phyloP scores from a whole-genome alignment of 2,797 vertebrate genomes.

The Bradypodion ventrale region DNA sequence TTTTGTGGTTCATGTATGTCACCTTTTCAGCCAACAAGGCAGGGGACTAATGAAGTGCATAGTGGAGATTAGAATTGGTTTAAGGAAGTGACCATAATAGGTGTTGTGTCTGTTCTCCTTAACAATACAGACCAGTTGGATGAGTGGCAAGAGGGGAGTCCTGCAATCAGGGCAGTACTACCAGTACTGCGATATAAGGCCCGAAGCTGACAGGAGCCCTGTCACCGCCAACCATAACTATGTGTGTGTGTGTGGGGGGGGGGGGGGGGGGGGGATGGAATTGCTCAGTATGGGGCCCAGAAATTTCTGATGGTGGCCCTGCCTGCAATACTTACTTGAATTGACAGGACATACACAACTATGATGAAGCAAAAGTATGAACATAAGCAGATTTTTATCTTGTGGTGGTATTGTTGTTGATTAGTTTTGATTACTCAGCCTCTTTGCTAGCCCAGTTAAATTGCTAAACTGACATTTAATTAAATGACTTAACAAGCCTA shows the following conservation, averaged over 20 bases:
- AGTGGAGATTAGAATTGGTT: background rate
- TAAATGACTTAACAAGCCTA: background rate
- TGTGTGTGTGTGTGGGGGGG: too few relatives aligned
- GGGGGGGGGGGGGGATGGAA: too few relatives aligned
- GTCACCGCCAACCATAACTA: too few relatives aligned
- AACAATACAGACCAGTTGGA: background rate
- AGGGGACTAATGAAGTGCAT: too few relatives aligned
- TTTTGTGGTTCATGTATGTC: background rate
- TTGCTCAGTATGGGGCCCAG: too few relatives aligned
- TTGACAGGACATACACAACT: background rate
- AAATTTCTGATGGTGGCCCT: too few relatives aligned
- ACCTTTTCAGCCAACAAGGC: background rate
- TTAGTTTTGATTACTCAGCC: background rate
- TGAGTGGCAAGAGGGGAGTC: background rate
- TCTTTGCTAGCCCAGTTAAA: background rate
- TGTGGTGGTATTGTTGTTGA: background rate
- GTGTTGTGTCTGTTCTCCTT: background rate
- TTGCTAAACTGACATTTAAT: conserved; percentile 1
- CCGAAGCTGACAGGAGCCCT: too few relatives aligned
- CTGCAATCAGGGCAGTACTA: too few relatives aligned
- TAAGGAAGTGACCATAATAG: background rate
- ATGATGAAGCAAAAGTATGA: background rate
- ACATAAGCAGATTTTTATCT: background rate
- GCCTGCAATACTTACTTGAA: background rate
- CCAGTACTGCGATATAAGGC: too few relatives aligned